Evolutionary conservation across 2,797 vertebrate genomes (phyloP).

Genomic region (Neomorphus geoffroyi): DNA sequence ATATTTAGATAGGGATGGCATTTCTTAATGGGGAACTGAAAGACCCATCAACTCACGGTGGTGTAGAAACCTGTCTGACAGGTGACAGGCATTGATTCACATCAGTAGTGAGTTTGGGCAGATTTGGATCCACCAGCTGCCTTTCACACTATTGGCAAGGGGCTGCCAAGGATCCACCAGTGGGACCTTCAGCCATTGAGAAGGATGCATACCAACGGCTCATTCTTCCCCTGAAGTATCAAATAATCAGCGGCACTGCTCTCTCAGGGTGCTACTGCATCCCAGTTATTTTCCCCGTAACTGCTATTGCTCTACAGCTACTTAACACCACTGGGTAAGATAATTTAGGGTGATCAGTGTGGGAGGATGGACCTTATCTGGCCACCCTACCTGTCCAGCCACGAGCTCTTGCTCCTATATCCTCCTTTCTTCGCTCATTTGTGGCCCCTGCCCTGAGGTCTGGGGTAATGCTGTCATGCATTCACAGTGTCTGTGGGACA

Average conservation of each 20-base stretch:
- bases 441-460: neutral
- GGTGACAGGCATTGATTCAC: neutral
- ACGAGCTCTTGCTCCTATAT: neutral
- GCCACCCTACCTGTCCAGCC: neutral
- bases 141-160: neutral
- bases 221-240: fast-evolving
- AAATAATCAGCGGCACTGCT: neutral
- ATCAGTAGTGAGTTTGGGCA: fast-evolving
- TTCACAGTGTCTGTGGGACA: neutral
- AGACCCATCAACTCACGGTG: neutral
- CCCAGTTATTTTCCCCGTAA: too few species aligned
- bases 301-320: neutral
- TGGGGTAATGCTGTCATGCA: neutral
- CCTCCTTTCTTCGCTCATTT: neutral
- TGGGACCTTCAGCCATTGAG: neutral
- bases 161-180: neutral
- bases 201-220: neutral
- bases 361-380: neutral
- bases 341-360: neutral
- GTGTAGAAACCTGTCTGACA: neutral
- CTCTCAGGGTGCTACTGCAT: neutral
- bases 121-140: neutral
- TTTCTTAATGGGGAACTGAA: neutral
- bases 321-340: neutral
- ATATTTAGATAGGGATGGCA: neutral